Base-by-base conservation (phyloP, 2,888 invertebrate species). In the Arctia plantaginis region DNA sequence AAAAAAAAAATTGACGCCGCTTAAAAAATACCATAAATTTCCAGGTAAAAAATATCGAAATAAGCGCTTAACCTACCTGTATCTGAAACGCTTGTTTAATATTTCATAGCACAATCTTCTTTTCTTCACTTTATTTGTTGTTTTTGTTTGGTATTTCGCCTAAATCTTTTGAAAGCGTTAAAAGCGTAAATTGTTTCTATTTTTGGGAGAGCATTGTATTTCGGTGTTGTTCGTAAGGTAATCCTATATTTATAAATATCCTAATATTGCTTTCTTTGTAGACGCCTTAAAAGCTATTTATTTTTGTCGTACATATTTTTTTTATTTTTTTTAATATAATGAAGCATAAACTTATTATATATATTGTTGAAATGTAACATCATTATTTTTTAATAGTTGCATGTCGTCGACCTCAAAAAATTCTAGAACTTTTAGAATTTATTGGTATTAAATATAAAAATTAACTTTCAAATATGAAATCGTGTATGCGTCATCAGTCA, bases 221-320 rank as follows among this genome's bases (percentile, higher is more conserved):
- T 55, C 13, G 10, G n/a, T 8, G n/a, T 59, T 59, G n/a, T 59
- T 59, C 75, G 65, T 73, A 66, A 73, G 81, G 66, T 73, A 74
- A 77, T 67, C 41, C 65, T 69, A 10, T 66, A 64, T 77, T 80
- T 74, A n/a, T n/a, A n/a, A n/a, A n/a, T n/a, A n/a, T 12, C 8
- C 23, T n/a, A 12, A 4, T 23, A 51, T 7, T 20, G 0, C 23
- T 47, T 3, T 23, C 20, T 20, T 1, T 0, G 1, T 47, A 47
- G 6, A 47, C 47, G 20, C 20, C 7, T 20, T 7, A 47, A 47
- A 3, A 47, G 8, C 20, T 6, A 7, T 15, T 47, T 51, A 0
- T 6, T 7, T 51, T 51, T n/a, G n/a, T n/a, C n/a, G n/a, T n/a
- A n/a, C n/a, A 7, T 51, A 1, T 10, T 51, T 12, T 10, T 23